A percentile compares a stretch with the other conserved stretches of the same genome.
Evolutionary conservation across 2,797 vertebrate species (phyloP).

Genomic region (Rachycentron canadum): DNA sequence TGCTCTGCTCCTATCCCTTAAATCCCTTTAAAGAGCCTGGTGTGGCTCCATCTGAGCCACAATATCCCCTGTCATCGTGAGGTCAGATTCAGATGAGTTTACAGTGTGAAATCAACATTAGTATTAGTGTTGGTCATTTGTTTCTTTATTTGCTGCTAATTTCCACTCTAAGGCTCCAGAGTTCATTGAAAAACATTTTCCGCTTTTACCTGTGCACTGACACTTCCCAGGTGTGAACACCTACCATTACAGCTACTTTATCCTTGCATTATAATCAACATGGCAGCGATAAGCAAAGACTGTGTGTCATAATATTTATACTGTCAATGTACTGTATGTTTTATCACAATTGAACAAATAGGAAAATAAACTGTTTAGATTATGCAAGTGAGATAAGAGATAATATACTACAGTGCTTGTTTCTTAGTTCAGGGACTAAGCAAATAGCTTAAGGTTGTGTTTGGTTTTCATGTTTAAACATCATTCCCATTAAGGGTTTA

Average conservation of each 20-base stretch:
- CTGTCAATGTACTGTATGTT: neutral
- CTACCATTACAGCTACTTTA: neutral
- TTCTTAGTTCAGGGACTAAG: neutral
- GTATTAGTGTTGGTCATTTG: slow-evolving; percentile 4
- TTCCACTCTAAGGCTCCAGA: neutral
- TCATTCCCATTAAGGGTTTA: neutral
- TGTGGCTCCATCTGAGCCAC: slow-evolving; percentile 20
- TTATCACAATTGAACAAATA: neutral
- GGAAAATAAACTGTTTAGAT: neutral
- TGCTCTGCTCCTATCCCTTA: slow-evolving; percentile 1
- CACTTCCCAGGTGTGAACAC: neutral
- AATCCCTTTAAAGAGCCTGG: slow-evolving; percentile 7
- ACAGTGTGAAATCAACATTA: neutral
- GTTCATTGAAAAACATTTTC: neutral
- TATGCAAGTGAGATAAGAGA: slow-evolving; percentile 3
- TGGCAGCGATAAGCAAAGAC: neutral
- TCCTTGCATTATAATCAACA: neutral
- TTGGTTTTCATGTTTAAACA: neutral
- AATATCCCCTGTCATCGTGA: slow-evolving; percentile 48
- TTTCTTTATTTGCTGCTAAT: neutral
- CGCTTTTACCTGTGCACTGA: neutral
- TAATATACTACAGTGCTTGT: neutral
- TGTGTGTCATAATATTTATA: neutral
- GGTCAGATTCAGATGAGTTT: slow-evolving; percentile 45
- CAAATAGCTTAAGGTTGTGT: neutral